Evolutionary conservation across 2,113 vertebrate genomes (phyloP), one percentile per base, ranked within the genome.

Genomic region (Nannobrachium achirus): DNA sequence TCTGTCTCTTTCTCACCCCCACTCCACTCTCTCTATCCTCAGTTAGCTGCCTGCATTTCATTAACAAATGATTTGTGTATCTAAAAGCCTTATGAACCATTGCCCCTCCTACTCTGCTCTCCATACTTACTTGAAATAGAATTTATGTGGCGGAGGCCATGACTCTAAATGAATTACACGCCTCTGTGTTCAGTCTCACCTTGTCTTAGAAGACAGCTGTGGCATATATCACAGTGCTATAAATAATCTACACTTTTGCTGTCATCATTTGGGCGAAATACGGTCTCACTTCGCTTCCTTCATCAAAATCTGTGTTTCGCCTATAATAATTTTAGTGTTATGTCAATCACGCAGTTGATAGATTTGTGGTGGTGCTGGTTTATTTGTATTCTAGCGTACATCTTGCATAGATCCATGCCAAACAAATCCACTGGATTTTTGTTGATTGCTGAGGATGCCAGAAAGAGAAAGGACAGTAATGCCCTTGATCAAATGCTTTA

Each of bases 41-140:
- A 88, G 90, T 93, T 91, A 33, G 25, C 25, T 33, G 25, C 25
- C 25, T 87, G 82, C 86, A 87, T 94, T 93, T 93, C 90, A 92
- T 93, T 94, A 94, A 94, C 90, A 93, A 92, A 93, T 93, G 90
- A 90, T 93, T 92, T 89, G 88, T 62, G 70, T 83, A 88, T 82
- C 75, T 78, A 67, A 89, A 88, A 88, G 87, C 86, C 86, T 91
- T 80, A 85, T 71, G 79, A 91, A 90, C 65, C 46, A 42, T 15
- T 52, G 18, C 6, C 7, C 44, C 40, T 20, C 25, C 38, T 74
- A 58, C 65, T 63, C 66, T 63, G 40, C 50, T 71, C 14, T 8
- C 25, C 13, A 13, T 8, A 41, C 10, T 63, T 55, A 49, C 52
- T 64, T 72, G 45, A 60, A 72, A 69, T 51, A 52, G 2, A 57